Evolutionary conservation across 2,888 invertebrate species (phyloP).

Genomic region (Synergus umbraculus): DNA sequence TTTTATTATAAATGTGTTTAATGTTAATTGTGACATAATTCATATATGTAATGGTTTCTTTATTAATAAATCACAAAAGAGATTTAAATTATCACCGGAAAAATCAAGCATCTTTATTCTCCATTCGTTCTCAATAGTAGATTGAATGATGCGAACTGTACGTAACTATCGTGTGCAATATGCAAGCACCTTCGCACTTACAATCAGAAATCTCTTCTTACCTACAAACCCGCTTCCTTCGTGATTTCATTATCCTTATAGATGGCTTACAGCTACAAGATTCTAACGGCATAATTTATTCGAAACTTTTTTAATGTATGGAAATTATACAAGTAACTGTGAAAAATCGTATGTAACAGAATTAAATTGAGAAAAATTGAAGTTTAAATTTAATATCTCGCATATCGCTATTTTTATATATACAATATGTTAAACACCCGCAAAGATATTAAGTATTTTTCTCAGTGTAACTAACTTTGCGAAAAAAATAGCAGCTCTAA

Average conservation of each 20-base stretch:
- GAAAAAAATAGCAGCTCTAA: no score
- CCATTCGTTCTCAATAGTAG: not conserved
- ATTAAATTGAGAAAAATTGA: no score
- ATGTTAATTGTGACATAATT: not conserved
- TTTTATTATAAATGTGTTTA: no score
- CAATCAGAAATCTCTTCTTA: not conserved
- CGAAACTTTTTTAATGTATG: no score
- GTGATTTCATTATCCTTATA: not conserved
- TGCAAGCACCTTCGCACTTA: not conserved
- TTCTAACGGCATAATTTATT: no score
- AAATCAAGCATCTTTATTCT: constrained; percentile 1
- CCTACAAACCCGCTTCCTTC: constrained; percentile 10
- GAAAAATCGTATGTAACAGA: no score
- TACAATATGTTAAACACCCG: no score
- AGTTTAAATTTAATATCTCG: no score
- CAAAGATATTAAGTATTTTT: no score
- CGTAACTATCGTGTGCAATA: not conserved
- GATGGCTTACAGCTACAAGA: not conserved
- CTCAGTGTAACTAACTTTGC: no score
- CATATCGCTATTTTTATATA: no score
- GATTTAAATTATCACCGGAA: not conserved
- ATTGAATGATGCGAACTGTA: constrained; percentile 1
- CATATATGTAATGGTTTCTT: not conserved
- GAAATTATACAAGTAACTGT: no score
- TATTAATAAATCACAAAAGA: not conserved